Conservation (phyloP, 2,888 invertebrate genomes). For the Monoplex corrugatus region DNA sequence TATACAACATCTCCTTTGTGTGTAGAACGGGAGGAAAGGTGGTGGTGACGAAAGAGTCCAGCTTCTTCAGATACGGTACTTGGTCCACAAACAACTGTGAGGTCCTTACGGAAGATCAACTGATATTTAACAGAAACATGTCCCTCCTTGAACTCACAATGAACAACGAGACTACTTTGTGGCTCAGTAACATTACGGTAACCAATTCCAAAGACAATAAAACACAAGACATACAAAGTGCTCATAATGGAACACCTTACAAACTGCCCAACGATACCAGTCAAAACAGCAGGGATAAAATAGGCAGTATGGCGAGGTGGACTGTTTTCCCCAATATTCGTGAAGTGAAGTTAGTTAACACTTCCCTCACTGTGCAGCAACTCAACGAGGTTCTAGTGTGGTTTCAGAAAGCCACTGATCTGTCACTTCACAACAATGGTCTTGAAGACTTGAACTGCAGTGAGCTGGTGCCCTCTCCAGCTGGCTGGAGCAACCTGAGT, state of each 20-base stretch:
- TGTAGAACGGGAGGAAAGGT: neutral
- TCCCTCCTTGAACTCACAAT: neutral
- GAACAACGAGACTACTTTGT: neutral
- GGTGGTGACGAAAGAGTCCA: neutral
- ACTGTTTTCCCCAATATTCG: conserved; percentile 37
- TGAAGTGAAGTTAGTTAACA: neutral
- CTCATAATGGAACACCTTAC: no score
- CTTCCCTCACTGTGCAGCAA: neutral
- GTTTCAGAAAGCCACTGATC: conserved; percentile 33
- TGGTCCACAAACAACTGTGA: neutral
- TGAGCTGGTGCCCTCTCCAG: conserved; percentile 27
- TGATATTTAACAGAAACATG: conserved; percentile 1
- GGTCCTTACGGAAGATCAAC: neutral
- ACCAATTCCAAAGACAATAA: neutral
- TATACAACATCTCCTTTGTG: conserved; percentile 25
- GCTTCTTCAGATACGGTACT: conserved; percentile 6
- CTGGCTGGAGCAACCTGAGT: conserved; percentile 7
- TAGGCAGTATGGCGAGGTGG: neutral
- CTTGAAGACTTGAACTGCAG: conserved; percentile 33
- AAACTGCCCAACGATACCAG: neutral
- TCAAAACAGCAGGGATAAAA: neutral
- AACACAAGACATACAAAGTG: neutral
- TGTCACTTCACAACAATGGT: conserved; percentile 6
- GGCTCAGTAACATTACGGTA: conserved; percentile 22
- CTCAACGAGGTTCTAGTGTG: conserved; percentile 29